Conservation (phyloP, 2,113 vertebrate genomes). For the Oncorhynchus clarkii region DNA sequence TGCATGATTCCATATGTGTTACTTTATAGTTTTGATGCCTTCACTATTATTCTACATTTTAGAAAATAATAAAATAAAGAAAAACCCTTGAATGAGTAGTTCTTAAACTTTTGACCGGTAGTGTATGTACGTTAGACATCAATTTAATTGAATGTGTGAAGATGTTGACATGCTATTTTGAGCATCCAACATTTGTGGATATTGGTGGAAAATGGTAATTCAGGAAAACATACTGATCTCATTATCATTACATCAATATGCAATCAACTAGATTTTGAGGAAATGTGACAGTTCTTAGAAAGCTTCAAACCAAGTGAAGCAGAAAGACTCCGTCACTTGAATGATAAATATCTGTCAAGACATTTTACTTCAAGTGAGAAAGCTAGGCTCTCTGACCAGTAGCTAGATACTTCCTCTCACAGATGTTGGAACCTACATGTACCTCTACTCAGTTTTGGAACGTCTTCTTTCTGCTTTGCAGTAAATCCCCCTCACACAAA, state of each 20-base stretch:
- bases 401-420: slow-evolving; percentile 7
- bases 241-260: not conserved
- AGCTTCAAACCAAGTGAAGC: slow-evolving; percentile 5
- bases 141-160: not conserved
- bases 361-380: slow-evolving; percentile 34
- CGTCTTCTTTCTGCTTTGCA: slow-evolving; percentile 22
- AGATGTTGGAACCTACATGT: not conserved
- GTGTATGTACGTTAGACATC: too few relatives aligned
- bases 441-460: slow-evolving; percentile 16
- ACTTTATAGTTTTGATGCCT: too few relatives aligned
- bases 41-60: too few relatives aligned
- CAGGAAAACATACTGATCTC: not conserved
- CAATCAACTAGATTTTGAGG: not conserved
- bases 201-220: not conserved
- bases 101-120: too few relatives aligned
- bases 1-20: too few relatives aligned
- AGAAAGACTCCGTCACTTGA: slow-evolving; percentile 12
- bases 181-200: not conserved
- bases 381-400: slow-evolving; percentile 13
- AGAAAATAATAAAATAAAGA: too few relatives aligned
- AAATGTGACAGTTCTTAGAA: slow-evolving; percentile 12
- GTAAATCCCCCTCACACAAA: slow-evolving; percentile 13
- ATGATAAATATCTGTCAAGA: slow-evolving; percentile 38
- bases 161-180: not conserved
- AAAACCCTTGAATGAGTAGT: too few relatives aligned